Percentiles rank a stretch among this genome's conserved stretches.
phyloP scores from a whole-genome alignment of 1,140 invertebrate genomes.

The Arctopsyche grandis region DNA sequence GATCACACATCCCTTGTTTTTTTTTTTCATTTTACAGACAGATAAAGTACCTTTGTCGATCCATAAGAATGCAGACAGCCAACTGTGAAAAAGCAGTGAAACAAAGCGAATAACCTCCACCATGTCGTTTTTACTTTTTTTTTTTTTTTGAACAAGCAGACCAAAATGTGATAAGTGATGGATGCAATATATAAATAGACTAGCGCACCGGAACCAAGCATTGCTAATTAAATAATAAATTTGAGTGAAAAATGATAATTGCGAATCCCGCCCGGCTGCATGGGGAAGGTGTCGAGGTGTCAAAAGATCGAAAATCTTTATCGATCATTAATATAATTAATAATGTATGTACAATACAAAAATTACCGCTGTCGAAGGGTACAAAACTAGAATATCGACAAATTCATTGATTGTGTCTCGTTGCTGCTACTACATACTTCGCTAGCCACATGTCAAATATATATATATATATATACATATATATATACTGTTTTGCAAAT shows the following conservation, averaged over 20 bases:
- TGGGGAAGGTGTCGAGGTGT: slow-evolving; percentile 35
- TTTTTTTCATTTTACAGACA: slow-evolving; percentile 42
- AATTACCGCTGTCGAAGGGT: neutral
- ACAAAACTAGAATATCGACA: slow-evolving; percentile 48
- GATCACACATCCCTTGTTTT: slow-evolving; percentile 52
- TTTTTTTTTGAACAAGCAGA: slow-evolving; percentile 42
- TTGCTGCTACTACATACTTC: neutral
- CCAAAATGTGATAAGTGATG: slow-evolving; percentile 46
- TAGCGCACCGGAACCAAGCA: slow-evolving; percentile 47
- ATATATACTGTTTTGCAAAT: neutral
- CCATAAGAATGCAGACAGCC: slow-evolving; percentile 46
- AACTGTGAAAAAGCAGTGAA: slow-evolving; percentile 52
- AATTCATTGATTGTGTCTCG: slow-evolving; percentile 1
- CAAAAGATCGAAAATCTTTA: neutral
- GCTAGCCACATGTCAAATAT: slow-evolving; percentile 28
- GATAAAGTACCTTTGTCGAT: slow-evolving; percentile 50
- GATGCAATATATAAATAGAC: slow-evolving; percentile 41
- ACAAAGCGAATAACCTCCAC: slow-evolving; percentile 50
- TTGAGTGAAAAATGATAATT: slow-evolving; percentile 9
- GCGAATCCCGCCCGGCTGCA: slow-evolving; percentile 39
- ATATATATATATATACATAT: neutral
- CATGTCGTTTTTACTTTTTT: slow-evolving; percentile 22
- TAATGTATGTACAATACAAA: slow-evolving; percentile 7
- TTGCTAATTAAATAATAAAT: slow-evolving; percentile 24
- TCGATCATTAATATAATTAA: neutral